Percentiles rank a stretch among this genome's conserved stretches.
phyloP scores from a whole-genome alignment of 64 coral and sea anemone species.

The Montipora cactus region DNA sequence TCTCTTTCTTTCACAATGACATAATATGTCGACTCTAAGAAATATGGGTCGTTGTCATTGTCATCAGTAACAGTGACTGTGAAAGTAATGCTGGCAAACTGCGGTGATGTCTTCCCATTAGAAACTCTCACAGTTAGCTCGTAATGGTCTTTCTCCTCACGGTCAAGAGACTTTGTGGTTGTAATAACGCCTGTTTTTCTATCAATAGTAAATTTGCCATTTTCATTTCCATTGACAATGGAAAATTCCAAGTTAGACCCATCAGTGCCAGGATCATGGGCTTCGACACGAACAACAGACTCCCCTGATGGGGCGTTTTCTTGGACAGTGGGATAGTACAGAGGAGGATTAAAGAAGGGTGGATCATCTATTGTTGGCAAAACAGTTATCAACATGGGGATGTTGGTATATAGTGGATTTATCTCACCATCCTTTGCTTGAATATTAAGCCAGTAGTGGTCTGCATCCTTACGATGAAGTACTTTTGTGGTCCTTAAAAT shows the following conservation, averaged over 20 bases:
- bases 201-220: conserved; percentile 75
- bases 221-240: conserved; percentile 74
- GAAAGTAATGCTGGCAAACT: conserved; percentile 66
- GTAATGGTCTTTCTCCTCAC: conserved; percentile 52
- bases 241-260: conserved; percentile 74
- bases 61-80: conserved; percentile 77
- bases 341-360: conserved; percentile 80
- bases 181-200: conserved; percentile 69
- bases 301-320: conserved; percentile 64
- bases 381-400: conserved; percentile 77
- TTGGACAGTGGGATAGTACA: conserved; percentile 77
- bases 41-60: conserved; percentile 79
- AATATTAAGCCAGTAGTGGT: conserved; percentile 90
- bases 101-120: conserved; percentile 53
- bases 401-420: conserved; percentile 81
- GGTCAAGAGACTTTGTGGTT: conserved; percentile 64
- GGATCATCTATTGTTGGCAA: conserved; percentile 72
- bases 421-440: conserved; percentile 91
- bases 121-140: conserved; percentile 64
- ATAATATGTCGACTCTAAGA: conserved; percentile 34
- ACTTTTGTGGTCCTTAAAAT: conserved; percentile 57
- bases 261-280: conserved; percentile 80
- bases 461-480: conserved; percentile 65
- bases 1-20: conserved; percentile 42
- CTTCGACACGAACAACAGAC: conserved; percentile 67